Base-by-base conservation (phyloP, 2,113 vertebrate species). In the Antidorcas marsupialis region DNA sequence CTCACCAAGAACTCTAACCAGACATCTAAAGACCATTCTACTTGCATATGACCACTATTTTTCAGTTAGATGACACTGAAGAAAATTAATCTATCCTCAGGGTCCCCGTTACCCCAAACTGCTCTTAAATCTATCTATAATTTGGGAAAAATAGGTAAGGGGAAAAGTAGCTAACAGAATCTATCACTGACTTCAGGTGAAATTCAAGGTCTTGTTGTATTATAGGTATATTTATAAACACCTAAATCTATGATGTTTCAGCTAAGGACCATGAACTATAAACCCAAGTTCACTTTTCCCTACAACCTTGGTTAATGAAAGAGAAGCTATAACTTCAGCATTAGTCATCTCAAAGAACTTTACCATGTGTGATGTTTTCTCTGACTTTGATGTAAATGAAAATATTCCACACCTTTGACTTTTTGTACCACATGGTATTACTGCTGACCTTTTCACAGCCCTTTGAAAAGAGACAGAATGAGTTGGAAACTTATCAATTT, bases 11-110 rank as follows among this genome's bases (percentile, higher is more conserved):
- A 82, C 82, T 89, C 43, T 50, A 67, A 4, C 33, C 53, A 64
- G 30, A 89, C 36, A 95, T 23, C 9, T 23, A 76, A 87, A 93
- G 64, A 87, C 21, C 36, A 45, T 23, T 59, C 50, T 47, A 19
- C 60, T 95, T 85, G n/a, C 39, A 60, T 33, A 14, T 67, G 39
- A 82, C 23, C 19, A 87, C 52, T 50, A 25, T 50, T 71, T 88
- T 76, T 96, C 90, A 87, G 62, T 84, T 90, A 90, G 23, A 52
- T 67, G n/a, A 87, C 86, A 98, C 23, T 91, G 79, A 96, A 28
- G 16, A 96, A 95, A 95, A 87, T 7, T 45, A 82, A 81, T 39
- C 47, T 89, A 71, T 45, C 57, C 71, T 92, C 85, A 76, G n/a
- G 13, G 10, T 52, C 16, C 14, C 23, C 19, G 21, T 93, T 78